phyloP scores from a whole-genome alignment of 2,113 vertebrate species.

The Erinaceus europaeus region DNA sequence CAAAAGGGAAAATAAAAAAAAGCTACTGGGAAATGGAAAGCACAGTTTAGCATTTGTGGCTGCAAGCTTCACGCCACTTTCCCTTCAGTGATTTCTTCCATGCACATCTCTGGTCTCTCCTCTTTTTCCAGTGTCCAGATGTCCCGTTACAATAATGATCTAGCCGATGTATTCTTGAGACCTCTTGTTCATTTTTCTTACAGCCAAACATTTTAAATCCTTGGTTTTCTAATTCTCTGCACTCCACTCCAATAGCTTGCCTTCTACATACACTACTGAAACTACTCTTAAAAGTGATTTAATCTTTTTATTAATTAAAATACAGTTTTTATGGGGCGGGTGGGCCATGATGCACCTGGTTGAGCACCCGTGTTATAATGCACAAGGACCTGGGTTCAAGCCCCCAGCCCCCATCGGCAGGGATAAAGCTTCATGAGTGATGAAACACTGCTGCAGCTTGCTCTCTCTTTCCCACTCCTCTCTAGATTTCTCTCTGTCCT shows the following conservation, averaged over 20 bases:
- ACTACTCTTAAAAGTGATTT: background rate
- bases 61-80: background rate
- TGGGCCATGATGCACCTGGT: too few species aligned
- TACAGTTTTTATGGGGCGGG: too few species aligned
- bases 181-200: background rate
- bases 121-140: background rate
- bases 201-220: background rate
- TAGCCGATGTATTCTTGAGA: background rate
- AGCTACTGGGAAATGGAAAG: background rate
- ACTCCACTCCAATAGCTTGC: background rate
- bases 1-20: too few species aligned
- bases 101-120: background rate
- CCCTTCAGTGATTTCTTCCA: background rate
- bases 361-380: too few species aligned
- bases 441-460: too few species aligned
- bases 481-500: too few species aligned
- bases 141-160: accelerated
- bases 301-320: background rate
- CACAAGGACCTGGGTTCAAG: too few species aligned
- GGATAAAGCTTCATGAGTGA: too few species aligned
- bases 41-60: accelerated
- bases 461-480: too few species aligned
- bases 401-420: too few species aligned
- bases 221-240: background rate
- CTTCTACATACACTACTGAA: background rate